A percentile compares a stretch with the other conserved stretches of the same genome.
These are phyloP conservation scores for Iguana delicatissima DNA, from an alignment of 2,797 vertebrate species.

Conservation along the genomic window DNA sequence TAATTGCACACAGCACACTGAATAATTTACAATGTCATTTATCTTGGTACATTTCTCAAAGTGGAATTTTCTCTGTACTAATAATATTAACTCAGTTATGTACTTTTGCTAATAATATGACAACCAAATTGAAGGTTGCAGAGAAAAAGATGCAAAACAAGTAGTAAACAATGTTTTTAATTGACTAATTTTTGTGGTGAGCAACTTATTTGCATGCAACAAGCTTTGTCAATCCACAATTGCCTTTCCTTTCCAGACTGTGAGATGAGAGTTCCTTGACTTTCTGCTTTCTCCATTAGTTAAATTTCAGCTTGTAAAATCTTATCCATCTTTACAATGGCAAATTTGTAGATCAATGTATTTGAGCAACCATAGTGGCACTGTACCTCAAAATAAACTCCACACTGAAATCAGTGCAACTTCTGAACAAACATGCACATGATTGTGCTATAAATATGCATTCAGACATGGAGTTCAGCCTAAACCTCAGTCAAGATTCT, in stretches of 20 bases:
- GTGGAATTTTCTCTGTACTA: conserved; percentile 1
- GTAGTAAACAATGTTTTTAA: neutral
- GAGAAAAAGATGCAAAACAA: neutral
- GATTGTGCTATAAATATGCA: neutral
- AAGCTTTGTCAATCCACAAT: neutral
- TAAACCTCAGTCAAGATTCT: neutral
- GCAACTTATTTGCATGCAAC: neutral
- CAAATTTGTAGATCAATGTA: neutral
- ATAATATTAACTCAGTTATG: neutral
- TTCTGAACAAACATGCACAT: neutral
- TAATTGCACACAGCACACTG: neutral
- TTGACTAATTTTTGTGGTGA: neutral
- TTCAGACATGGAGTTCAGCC: neutral
- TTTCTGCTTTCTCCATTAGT: neutral
- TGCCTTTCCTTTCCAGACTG: neutral
- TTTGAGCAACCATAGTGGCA: neutral
- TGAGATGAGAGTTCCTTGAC: neutral
- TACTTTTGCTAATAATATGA: neutral
- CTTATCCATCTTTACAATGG: neutral
- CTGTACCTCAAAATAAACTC: neutral
- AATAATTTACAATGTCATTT: neutral
- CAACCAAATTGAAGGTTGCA: neutral
- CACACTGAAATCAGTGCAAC: too few relatives aligned
- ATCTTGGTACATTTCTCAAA: neutral
- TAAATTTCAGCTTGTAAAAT: neutral